Base-by-base conservation (phyloP, 2,888 invertebrate genomes). In the Uropetala carovei region DNA sequence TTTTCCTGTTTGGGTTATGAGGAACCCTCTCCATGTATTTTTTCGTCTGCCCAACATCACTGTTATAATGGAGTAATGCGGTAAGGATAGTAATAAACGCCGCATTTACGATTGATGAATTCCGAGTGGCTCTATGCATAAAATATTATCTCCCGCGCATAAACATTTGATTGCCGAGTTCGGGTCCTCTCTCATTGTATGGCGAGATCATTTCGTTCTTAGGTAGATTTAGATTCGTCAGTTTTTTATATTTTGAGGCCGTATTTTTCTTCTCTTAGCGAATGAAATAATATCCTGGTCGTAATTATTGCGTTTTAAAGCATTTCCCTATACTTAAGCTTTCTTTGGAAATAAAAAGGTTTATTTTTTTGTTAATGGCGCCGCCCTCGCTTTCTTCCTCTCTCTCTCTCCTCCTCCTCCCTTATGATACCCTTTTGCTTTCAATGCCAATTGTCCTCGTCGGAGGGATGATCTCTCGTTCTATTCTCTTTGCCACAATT, bases 301-400 rank as follows among this genome's bases (percentile, higher is more conserved):
- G 86, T 86, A 59, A 86, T 86, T 86, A 86, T 86, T 86, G 59
- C 86, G 59, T 86, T 86, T 75, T 86, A 86, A 86, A 59, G 86
- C 86, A 86, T 86, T 86, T 59, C 86, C 86, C 60, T 86, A 60
- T 86, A 60, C 57, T 86, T 86, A 60, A 18, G 86, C 27, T 59
- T 59, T 59, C 60, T 86, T 86, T 60, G 60, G 16, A 27, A 60
- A 86, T 86, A 60, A 86, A 86, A 59, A 43, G 43, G 1, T 43
- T 43, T 43, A 43, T 43, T 43, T 43, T 43, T 86, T 86, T 86
- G 58, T 86, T 86, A 86, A 86, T 86, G 60, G 30, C 58, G 11
- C 85, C 59, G 59, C 60, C 27, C 86, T 14, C 7, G 59, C 59
- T 16, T 86, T 86, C 30, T n/a, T 86, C 60, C 27, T 59, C 16